Evolutionary conservation across 2,113 vertebrate genomes (phyloP), one percentile per base, ranked within the genome.

Genomic region (Pollimyrus isidori): DNA sequence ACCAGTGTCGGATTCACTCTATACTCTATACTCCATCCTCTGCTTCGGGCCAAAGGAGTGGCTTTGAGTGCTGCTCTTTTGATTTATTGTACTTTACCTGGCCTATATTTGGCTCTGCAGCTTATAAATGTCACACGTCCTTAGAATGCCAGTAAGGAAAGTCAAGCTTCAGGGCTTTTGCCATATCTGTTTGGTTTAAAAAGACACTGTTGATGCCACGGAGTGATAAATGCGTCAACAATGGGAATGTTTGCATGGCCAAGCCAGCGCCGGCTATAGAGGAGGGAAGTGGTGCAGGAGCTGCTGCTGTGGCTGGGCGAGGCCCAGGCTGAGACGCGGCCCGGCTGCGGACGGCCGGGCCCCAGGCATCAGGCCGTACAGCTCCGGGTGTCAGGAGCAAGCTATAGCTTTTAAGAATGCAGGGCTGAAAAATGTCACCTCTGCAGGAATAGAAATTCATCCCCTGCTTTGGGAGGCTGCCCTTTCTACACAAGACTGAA

Each of bases 141-240:
- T 46, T 17, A 52, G 53, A 84, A 42, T 56, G 30, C 65, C 39
- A 45, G 76, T 48, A 26, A 17, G 19, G 21, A 62, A 80, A 6
- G 26, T 45, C 49, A 58, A 26, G n/a, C 82, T 53, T 42, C 39
- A 62, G 42, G 39, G 52, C 1, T 35, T 46, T 9, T 26, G 30
- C n/a, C 39, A 7, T 39, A 48, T 62, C 26, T 89, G 80, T 89
- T 89, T 89, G 88, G 76, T 58, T 89, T 58, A 89, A 45, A 48
- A 10, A 56, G 80, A 85, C 76, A 84, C 26, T 56, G 88, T 89
- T 89, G 80, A 89, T 50, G 80, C 76, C 80, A 4, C 7, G 23
- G 10, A 7, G 42, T 85, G 88, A 62, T 89, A 89, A 85, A 84
- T 62, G 88, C 49, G 15, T 89, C 88, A 89, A 89, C 88, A 89